Base-by-base conservation (phyloP, 2,113 vertebrate genomes). In the Dromiciops gliroides region DNA sequence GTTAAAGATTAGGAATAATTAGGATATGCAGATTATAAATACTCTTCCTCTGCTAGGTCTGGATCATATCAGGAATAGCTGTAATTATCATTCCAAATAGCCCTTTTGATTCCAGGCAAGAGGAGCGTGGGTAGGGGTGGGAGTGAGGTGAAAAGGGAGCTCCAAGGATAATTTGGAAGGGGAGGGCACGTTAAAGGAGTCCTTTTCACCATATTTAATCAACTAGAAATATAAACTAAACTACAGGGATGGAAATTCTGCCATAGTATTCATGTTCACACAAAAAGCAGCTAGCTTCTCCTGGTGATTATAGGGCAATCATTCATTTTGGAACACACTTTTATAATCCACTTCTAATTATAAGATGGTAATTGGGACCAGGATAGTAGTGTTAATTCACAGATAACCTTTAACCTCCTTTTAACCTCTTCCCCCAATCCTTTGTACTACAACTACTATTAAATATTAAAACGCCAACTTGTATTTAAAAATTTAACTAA, bases 241-340 rank as follows among this genome's bases (percentile, higher is more conserved):
- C 16, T 83, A 44, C 67, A 23, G 5, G 44, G 37, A 83, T n/a
- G 48, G 51, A 95, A 51, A 22, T 48, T 47, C 95, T 92, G 94
- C 95, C 96, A 96, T 95, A 93, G 94, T 95, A 90, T 92, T 91
- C 49, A 92, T 97, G 28, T 96, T 97, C 95, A 95, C 97, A 97
- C 97, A 97, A 92, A n/a, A 96, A 95, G 96, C 96, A 94, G 51
- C 96, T 97, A 94, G 51, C 96, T 97, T 97, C 91, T 89, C 89
- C 7, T 24, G 92, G 95, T 94, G 94, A 97, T 93, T 97, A 90
- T 52, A 0, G 83, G 90, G 26, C 93, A 95, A 94, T 37, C 67
- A 75, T 94, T 47, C 91, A 93, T 95, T 96, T 97, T 93, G 95
- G 92, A 96, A 91, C 94, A 90, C 94, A 56, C 67, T 97, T 93